A percentile compares a stretch with the other conserved stretches of the same genome.
phyloP scores from a whole-genome alignment of 2,113 vertebrate genomes.

The Xenopus borealis region DNA sequence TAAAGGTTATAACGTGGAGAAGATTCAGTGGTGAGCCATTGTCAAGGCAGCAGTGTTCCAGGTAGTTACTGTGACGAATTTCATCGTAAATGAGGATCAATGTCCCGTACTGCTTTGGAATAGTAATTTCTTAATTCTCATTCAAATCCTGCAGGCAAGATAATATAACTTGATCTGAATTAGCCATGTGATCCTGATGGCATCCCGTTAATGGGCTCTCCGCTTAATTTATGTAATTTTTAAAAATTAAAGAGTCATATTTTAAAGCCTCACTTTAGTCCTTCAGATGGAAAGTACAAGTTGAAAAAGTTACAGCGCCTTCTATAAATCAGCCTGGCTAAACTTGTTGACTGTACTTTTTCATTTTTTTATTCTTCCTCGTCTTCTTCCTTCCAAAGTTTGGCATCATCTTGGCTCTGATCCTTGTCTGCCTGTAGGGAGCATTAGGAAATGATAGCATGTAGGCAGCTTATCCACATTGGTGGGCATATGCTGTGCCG shows the following conservation, averaged over 20 bases:
- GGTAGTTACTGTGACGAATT: slow-evolving; percentile 66
- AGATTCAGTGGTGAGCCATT: slow-evolving; percentile 58
- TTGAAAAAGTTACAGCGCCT: slow-evolving; percentile 67
- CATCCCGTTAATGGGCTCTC: slow-evolving; percentile 71
- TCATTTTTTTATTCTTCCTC: slow-evolving; percentile 14
- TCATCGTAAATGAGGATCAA: slow-evolving; percentile 68
- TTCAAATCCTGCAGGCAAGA: slow-evolving; percentile 68
- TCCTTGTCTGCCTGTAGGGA: slow-evolving; percentile 39
- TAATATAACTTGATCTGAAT: slow-evolving; percentile 75
- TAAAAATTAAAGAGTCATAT: slow-evolving; percentile 75
- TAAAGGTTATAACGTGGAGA: slow-evolving; percentile 53
- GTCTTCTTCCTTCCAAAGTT: slow-evolving; percentile 47
- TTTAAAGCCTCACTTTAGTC: slow-evolving; percentile 68
- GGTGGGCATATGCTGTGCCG: slow-evolving; percentile 9
- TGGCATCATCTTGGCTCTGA: slow-evolving; percentile 45
- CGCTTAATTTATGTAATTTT: slow-evolving; percentile 78
- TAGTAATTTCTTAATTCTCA: slow-evolving; percentile 80
- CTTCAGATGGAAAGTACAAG: slow-evolving; percentile 62
- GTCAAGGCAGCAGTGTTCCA: slow-evolving; percentile 57
- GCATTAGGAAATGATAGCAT: slow-evolving; percentile 45
- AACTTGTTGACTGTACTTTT: slow-evolving; percentile 62
- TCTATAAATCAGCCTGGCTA: slow-evolving; percentile 63
- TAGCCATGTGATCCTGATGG: slow-evolving; percentile 71
- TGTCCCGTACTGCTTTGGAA: slow-evolving; percentile 64
- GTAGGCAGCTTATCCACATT: slow-evolving; percentile 22